Base-by-base conservation (phyloP, 2,888 invertebrate genomes). In the Sarcophaga rosellei region DNA sequence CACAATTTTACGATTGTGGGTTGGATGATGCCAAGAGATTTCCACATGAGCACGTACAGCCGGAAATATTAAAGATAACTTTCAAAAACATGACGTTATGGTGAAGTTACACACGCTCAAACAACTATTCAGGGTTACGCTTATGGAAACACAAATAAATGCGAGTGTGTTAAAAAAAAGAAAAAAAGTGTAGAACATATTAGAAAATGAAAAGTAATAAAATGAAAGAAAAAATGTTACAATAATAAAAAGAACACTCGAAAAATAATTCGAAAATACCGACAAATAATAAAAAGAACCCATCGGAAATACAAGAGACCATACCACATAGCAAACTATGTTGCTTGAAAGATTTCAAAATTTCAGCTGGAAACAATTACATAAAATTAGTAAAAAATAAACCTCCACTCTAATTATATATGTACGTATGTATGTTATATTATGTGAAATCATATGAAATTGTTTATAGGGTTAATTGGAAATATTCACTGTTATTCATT, bases 31-130 rank as follows among this genome's bases (percentile, higher is more conserved):
- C 79, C 87, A 82, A 85, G 76, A 79, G 79, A 81, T 88, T 88
- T 87, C 85, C 87, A 87, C 85, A 87, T 88, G 85, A 88, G 87
- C 88, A 88, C 88, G 88, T 88, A 84, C 81, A 87, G 82, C 85
- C 85, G 86, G 88, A 81, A 84, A 87, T 81, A 87, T 86, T 86
- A 86, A 86, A 86, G 86, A 86, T 86, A 86, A 86, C 84, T 86
- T 86, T 78, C 84, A 78, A 83, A 86, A 84, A 84, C 86, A 86
- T 83, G 81, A 86, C 86, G 83, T 84, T 86, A 76, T 83, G 80
- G 86, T 35, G 81, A 73, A 86, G 75, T 78, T 77, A 81, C 78
- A 63, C 65, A 53, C 35, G 35, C 4, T 35, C 35, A 35, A 35
- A 35, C 35, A 35, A 35, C 35, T 35, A 35, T 35, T 35, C 35